Percentiles rank a stretch among this genome's conserved stretches.
Evolutionary conservation across 37 sponge, comb jelly and placozoan genomes (phyloP).

Genomic region (Amphimedon queenslandica): DNA sequence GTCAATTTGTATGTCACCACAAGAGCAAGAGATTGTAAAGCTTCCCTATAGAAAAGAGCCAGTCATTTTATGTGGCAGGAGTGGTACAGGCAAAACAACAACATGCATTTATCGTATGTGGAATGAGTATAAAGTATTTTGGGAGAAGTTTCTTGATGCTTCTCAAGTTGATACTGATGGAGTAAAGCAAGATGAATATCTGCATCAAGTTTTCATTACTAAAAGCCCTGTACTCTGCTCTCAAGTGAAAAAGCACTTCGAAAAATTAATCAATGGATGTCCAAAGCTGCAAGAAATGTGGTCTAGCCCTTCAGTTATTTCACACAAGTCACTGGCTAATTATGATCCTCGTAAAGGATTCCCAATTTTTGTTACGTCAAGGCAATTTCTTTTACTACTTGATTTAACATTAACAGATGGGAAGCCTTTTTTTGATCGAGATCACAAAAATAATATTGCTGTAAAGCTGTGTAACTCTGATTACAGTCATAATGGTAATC

Average conservation of each 20-base stretch:
- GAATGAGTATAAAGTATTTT: not conserved
- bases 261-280: slow-evolving; percentile 31
- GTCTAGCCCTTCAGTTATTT: not conserved
- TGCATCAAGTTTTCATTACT: slow-evolving; percentile 81
- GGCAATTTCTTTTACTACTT: slow-evolving; percentile 61
- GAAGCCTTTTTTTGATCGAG: slow-evolving; percentile 54
- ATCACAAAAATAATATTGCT: slow-evolving; percentile 25
- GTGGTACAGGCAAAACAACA: not conserved
- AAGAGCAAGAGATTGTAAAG: not conserved
- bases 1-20: not conserved
- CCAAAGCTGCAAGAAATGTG: slow-evolving; percentile 21
- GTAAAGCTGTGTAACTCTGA: slow-evolving; percentile 46
- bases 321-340: not conserved
- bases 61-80: not conserved
- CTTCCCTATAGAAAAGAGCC: not conserved
- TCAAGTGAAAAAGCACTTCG: slow-evolving; percentile 66
- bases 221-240: slow-evolving; percentile 75
- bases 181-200: no score
- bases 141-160: not conserved
- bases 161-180: no score
- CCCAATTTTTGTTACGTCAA: slow-evolving; percentile 73
- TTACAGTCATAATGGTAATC: slow-evolving; percentile 34
- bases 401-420: slow-evolving; percentile 63
- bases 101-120: not conserved
- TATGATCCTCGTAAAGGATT: slow-evolving; percentile 31